phyloP scores from a whole-genome alignment of 2,888 invertebrate species.

The Cephus pygmeus region DNA sequence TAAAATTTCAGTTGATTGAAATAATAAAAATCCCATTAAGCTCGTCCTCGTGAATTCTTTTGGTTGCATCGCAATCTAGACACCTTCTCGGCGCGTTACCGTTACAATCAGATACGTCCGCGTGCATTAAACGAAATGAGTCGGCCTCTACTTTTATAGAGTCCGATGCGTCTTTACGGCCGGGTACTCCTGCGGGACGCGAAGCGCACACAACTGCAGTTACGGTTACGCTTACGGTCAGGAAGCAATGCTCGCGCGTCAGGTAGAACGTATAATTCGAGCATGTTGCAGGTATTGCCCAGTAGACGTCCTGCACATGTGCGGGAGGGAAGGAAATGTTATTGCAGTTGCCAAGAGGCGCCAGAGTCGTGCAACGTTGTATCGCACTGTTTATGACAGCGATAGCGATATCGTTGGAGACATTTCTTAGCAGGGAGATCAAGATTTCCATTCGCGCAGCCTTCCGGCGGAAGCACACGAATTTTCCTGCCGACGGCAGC shows the following conservation, averaged over 20 bases:
- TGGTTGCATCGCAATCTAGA: neutral
- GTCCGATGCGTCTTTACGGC: conserved; percentile 1
- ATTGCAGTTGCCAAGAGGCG: neutral
- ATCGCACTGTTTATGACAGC: neutral
- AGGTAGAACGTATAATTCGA: conserved; percentile 9
- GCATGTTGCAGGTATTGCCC: neutral
- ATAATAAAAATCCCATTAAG: neutral
- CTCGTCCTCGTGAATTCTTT: neutral
- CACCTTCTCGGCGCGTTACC: neutral
- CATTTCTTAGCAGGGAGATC: neutral
- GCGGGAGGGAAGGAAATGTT: conserved; percentile 7
- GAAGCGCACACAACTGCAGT: neutral
- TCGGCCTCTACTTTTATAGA: conserved; percentile 7
- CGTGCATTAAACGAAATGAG: conserved; percentile 14
- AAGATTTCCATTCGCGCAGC: neutral
- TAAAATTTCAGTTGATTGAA: neutral
- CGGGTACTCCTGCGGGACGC: neutral
- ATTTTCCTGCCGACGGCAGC: neutral
- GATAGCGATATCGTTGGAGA: neutral
- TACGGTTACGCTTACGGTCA: conserved; percentile 7
- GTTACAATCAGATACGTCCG: neutral
- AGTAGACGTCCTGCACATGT: neutral
- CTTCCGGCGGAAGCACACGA: neutral
- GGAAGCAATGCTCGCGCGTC: conserved; percentile 4
- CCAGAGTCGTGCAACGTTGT: neutral